Evolutionary conservation across 2,113 vertebrate species (phyloP).

Genomic region (Edolisoma coerulescens): DNA sequence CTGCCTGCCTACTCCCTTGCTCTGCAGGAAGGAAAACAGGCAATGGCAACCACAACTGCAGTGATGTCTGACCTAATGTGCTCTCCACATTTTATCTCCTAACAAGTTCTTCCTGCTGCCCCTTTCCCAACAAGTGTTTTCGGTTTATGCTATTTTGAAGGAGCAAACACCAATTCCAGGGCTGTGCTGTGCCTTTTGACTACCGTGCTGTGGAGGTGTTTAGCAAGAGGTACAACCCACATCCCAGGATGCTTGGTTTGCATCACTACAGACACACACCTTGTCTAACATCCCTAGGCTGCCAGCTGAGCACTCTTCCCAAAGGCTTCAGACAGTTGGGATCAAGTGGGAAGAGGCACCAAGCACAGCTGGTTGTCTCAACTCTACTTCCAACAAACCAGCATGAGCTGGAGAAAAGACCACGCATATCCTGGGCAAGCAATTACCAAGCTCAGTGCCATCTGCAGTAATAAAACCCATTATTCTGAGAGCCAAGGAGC

Average conservation of each 20-base stretch:
- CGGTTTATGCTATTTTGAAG: background rate
- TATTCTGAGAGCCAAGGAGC: background rate
- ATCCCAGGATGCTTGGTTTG: background rate
- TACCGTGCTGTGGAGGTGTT: background rate
- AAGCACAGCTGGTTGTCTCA: fast-evolving
- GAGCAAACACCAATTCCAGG: fast-evolving
- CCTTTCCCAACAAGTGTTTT: background rate
- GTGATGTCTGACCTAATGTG: background rate
- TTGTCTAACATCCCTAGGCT: background rate
- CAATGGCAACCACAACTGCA: background rate
- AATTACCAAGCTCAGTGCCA: slow-evolving; percentile 37
- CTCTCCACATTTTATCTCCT: background rate
- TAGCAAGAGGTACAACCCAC: background rate
- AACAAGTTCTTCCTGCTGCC: background rate
- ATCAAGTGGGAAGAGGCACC: background rate
- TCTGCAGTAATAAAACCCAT: background rate
- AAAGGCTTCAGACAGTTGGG: background rate
- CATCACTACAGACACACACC: background rate
- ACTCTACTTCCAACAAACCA: slow-evolving; percentile 21
- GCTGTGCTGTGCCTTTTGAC: background rate
- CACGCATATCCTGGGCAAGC: slow-evolving; percentile 13
- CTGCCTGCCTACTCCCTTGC: background rate
- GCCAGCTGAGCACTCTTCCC: background rate
- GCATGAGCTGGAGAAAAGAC: background rate
- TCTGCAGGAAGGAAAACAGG: background rate